Conservation (phyloP, 2,113 vertebrate species). For the Paradoxurus hermaphroditus region DNA sequence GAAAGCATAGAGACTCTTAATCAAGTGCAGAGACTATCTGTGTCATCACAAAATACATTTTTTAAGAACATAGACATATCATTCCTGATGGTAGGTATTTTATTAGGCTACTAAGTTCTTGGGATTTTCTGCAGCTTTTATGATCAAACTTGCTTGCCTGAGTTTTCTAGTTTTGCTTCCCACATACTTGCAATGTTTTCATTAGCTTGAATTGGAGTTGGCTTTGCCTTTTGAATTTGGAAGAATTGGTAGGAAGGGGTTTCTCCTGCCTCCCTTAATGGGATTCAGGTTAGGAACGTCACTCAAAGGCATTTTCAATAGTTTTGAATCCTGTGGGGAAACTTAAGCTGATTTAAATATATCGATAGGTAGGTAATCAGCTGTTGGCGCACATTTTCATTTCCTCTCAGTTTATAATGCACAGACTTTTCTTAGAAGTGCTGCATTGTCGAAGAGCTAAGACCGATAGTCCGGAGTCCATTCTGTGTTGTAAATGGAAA, state of each 20-base stretch:
- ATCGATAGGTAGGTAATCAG: slow-evolving; percentile 31
- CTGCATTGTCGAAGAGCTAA: neutral
- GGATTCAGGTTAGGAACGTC: neutral
- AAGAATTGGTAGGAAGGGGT: slow-evolving; percentile 27
- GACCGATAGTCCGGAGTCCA: neutral
- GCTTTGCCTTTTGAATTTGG: neutral
- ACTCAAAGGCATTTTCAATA: neutral
- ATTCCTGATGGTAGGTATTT: slow-evolving; percentile 43
- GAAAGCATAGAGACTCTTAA: slow-evolving; percentile 58
- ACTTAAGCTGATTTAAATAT: slow-evolving; percentile 25
- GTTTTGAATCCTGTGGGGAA: neutral
- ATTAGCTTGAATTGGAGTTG: slow-evolving; percentile 3
- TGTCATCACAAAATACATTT: slow-evolving; percentile 73
- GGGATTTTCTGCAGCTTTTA: slow-evolving; percentile 49
- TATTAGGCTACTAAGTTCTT: slow-evolving; percentile 55
- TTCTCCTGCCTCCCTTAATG: neutral
- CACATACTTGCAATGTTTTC: neutral
- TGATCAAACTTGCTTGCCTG: slow-evolving; percentile 30
- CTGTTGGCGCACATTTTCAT: neutral
- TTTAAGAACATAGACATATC: slow-evolving; percentile 67
- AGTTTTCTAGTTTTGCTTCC: neutral
- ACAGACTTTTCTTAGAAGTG: neutral
- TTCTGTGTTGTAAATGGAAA: slow-evolving; percentile 41
- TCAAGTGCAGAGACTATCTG: slow-evolving; percentile 47
- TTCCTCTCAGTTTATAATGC: slow-evolving; percentile 24